These are phyloP conservation scores for Drosophila monieri DNA, from an alignment of 2,888 invertebrate genomes.

Conservation along the genomic window DNA sequence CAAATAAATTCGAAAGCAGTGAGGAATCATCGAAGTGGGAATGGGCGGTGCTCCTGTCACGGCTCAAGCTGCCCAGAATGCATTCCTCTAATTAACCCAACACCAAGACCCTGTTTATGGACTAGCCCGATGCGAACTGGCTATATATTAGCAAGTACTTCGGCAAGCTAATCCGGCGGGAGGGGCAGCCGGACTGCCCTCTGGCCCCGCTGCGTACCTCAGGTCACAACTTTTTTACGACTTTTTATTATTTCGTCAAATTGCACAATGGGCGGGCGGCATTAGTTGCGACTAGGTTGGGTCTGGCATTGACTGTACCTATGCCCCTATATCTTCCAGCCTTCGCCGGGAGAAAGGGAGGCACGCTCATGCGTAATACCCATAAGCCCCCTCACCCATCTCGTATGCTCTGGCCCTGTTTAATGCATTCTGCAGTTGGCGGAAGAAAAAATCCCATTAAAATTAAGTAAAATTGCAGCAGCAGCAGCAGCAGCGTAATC, in stretches of 20 bases:
- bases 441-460: slow-evolving; percentile 79
- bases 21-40: background rate
- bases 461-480: slow-evolving; percentile 81
- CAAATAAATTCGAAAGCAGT: background rate
- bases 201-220: slow-evolving; percentile 3
- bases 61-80: slow-evolving; percentile 24
- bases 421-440: slow-evolving; percentile 76
- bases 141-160: slow-evolving; percentile 39
- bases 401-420: slow-evolving; percentile 62
- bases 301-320: slow-evolving; percentile 41
- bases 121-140: slow-evolving; percentile 16
- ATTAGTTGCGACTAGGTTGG: slow-evolving; percentile 53
- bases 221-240: slow-evolving; percentile 63
- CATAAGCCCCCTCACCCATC: slow-evolving; percentile 9
- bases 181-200: slow-evolving; percentile 7
- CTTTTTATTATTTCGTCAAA: slow-evolving; percentile 73
- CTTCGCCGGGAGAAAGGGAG: slow-evolving; percentile 10
- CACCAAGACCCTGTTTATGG: slow-evolving; percentile 57
- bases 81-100: slow-evolving; percentile 58
- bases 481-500: slow-evolving; percentile 60
- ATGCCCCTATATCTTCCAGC: background rate
- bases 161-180: background rate
- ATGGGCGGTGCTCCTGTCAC: background rate
- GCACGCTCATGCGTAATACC: slow-evolving; percentile 67
- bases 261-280: slow-evolving; percentile 48